Base-by-base conservation (phyloP, 2,888 invertebrate species). In the Tetramorium bicarinatum region DNA sequence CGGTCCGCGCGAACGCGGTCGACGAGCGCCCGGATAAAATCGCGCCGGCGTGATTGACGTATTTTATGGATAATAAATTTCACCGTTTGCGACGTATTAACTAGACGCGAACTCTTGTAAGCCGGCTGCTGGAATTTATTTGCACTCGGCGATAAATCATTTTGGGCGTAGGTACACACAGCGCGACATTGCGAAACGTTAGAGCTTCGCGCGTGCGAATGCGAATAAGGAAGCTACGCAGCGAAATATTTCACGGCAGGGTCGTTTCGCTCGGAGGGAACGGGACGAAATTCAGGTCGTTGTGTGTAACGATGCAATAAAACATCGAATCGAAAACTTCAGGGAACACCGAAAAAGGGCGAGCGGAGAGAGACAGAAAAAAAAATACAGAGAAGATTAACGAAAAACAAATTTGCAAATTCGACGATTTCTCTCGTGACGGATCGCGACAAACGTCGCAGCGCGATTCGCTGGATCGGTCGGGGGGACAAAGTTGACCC, bases 101-200 rank as follows among this genome's bases (percentile, higher is more conserved):
- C 79, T 80, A 71, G 79, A 80, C 79, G 79, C 59, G 71, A 72
- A 80, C 79, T 80, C 79, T 80, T 80, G 79, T 80, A 80, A 72
- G 59, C 71, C 44, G 66, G 21, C 21, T 25, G 67, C 67, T 44
- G 72, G 38, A 59, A 80, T 80, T 80, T 80, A 80, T 80, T 80
- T 72, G 47, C 34, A 29, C 3, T 15, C 54, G 29, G 34, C 59
- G 47, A 72, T 80, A 71, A 72, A 80, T 80, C 79, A 80, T 71
- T n/a, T 72, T 59, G 47, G 15, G 6, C 38, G 71, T 38, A 21
- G n/a, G 18, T 8, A 4, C 25, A 15, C 59, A n/a, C 8, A 3
- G 38, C 6, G 66, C 15, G 25, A 21, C 21, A 41, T 21, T 52
- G 8, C 52, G 52, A 67, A 44, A 56, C 29, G 21, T 54, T 2